Evolutionary conservation across 2,797 vertebrate species (phyloP), one percentile per base, ranked within the genome.

Genomic region (Fundulus diaphanus): DNA sequence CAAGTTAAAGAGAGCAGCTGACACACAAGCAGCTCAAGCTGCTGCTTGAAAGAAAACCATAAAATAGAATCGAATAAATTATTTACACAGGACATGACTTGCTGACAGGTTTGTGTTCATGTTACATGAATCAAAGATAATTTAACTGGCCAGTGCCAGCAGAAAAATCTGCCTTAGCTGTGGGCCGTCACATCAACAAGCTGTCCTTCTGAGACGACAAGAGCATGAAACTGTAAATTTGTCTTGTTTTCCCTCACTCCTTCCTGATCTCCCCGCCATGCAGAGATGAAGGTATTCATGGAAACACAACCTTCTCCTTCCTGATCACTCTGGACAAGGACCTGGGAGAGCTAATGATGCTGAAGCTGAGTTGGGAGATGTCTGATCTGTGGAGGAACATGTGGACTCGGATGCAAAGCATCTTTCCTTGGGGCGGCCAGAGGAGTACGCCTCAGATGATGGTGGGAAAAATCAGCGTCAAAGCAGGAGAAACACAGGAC

Each of bases 401-500:
- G 83, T 98, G 96, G 97, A 95, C 91, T 83, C 95, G 92, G 0
- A 80, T 99, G 79, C 95, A 97, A 87, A 96, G 92, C 85, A 95
- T 98, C 81, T 95, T 98, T 1, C 95, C 95, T 0, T 98, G 97
- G 97, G 88, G 91, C 22, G 79, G 82, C 33, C 79, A 20, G 7
- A 61, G 46, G 5, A 90, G 7, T 31, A 91, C 92, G 37, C 91
- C 96, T 1, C 93, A 90, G 82, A 94, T 99, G 33, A 87, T 90
- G 5, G 89, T 98, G 59, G 96, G 96, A 82, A 95, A 86, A 76
- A 94, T 99, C 88, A 92, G 89, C 70, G 90, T 97, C 82, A 98
- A 97, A 90, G 95, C 95, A 20, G 98, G 98, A 16, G 97, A 99
- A 83, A 97, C 96, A 0, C 97, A 99, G 84, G 85, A 95, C 72